These are phyloP conservation scores for Limnothrissa miodon DNA, from an alignment of 2,113 vertebrate species.

Conservation along the genomic window DNA sequence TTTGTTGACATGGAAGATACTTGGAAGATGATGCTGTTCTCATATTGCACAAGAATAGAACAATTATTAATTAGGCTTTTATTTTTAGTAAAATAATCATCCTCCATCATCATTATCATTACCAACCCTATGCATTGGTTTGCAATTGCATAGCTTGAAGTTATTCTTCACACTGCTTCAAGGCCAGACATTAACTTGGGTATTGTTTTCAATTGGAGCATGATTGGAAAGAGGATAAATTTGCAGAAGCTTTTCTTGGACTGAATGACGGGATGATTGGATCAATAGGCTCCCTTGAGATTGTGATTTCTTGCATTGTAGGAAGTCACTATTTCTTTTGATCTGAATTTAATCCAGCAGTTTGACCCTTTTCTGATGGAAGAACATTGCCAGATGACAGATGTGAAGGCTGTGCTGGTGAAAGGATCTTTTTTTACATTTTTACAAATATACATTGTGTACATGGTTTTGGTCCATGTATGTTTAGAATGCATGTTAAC, in stretches of 20 bases:
- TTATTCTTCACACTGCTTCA: neutral
- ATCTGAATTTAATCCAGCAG: neutral
- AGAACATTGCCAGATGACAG: constrained; percentile 1
- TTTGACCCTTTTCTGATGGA: neutral
- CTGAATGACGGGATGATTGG: neutral
- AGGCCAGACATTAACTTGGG: neutral
- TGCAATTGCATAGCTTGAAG: too few species aligned
- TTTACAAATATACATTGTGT: neutral
- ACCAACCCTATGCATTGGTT: too few species aligned
- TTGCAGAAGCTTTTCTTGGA: neutral
- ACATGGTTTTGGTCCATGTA: too few species aligned
- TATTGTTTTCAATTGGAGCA: neutral
- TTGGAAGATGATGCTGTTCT: too few species aligned
- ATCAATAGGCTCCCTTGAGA: neutral
- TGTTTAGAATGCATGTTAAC: too few species aligned
- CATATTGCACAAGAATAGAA: too few species aligned
- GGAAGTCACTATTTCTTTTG: neutral
- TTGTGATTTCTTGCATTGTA: neutral
- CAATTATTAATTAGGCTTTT: too few species aligned
- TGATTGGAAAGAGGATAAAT: neutral
- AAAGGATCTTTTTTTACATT: too few species aligned
- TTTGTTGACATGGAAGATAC: too few species aligned
- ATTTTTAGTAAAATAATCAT: too few species aligned
- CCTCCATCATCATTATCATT: too few species aligned
- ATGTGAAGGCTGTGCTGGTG: constrained; percentile 17